Conservation (phyloP, 1,140 invertebrate genomes). For the Oryctes rhinoceros region DNA sequence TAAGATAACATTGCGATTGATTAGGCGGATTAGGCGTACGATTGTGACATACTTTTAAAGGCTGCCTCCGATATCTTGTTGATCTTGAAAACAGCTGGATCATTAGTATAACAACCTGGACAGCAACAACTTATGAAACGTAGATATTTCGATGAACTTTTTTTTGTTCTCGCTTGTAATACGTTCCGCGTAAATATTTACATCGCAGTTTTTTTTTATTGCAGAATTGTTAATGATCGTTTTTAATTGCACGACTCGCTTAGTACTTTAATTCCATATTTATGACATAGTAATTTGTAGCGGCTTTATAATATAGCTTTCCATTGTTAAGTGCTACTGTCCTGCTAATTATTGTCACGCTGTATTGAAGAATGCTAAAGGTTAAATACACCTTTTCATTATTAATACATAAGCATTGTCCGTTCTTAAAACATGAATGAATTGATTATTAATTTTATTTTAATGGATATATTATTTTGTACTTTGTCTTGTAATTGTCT, state of each 20-base stretch:
- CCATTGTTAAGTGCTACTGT: background rate
- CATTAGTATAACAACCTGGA: background rate
- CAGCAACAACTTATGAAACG: background rate
- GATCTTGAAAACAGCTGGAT: constrained; percentile 13
- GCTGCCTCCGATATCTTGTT: background rate
- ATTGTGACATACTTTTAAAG: constrained; percentile 1
- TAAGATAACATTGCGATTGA: background rate
- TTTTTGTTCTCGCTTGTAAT: background rate
- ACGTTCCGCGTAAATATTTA: background rate
- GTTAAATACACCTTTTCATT: too few species aligned
- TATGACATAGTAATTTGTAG: background rate
- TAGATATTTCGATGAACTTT: background rate
- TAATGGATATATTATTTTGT: too few species aligned
- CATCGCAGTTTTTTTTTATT: background rate
- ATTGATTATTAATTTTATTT: too few species aligned
- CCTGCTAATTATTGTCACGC: too few species aligned
- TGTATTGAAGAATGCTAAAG: too few species aligned
- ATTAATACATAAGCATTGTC: too few species aligned
- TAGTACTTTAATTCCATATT: background rate
- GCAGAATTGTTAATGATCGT: background rate
- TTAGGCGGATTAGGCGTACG: background rate
- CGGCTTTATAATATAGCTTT: background rate
- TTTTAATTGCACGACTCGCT: background rate
- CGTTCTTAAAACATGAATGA: too few species aligned
- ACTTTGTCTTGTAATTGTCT: too few species aligned